Base-by-base conservation (phyloP, 2,888 invertebrate species). In the Caenorhabditis imperialis region DNA sequence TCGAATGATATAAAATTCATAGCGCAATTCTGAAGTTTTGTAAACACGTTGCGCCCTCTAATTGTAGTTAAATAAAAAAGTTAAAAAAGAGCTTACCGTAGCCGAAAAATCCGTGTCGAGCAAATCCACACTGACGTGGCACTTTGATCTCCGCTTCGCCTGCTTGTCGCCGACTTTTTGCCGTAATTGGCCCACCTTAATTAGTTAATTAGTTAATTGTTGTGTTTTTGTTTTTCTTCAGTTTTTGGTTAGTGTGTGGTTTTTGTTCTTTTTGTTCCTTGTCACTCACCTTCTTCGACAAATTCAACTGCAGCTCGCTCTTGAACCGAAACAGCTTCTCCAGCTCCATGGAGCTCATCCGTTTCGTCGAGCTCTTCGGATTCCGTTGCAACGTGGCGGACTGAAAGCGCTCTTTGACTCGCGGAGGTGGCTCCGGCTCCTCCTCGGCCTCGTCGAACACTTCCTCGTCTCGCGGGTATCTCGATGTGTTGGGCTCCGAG, bases 291-390 rank as follows among this genome's bases (percentile, higher is more conserved):
- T 82, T 81, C 54, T 81, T 80, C 5, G 81, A 75, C 37, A 84
- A 54, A 65, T 83, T 84, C 25, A 81, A 60, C 45, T 83, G 83
- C 14, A 85, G 47, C 16, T 84, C 85, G 47, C 78, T 80, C 51
- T 81, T 83, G 42, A 85, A 82, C 25, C 78, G 61, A 23, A 82
- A 63, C 47, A 84, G 45, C 58, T 83, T 84, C 25, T 81, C 84
- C 44, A 84, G 50, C 27, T 84, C 84, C 27, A 84, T 63, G 20
- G 81, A 67, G 42, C 80, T 81, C 42, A 79, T 62, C 18, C 74
- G 50, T 40, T 74, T 74, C 20, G 58, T 33, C 20, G 51, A 25
- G 10, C 10, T 30, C 30, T 63, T 63, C 7, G 51, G 60, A 23
- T 63, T 55, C 40, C 75, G n/a, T 14, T 75, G 75, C 18, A 75